Evolutionary conservation across 2,113 vertebrate species (phyloP).

Genomic region (Larimichthys crocea): DNA sequence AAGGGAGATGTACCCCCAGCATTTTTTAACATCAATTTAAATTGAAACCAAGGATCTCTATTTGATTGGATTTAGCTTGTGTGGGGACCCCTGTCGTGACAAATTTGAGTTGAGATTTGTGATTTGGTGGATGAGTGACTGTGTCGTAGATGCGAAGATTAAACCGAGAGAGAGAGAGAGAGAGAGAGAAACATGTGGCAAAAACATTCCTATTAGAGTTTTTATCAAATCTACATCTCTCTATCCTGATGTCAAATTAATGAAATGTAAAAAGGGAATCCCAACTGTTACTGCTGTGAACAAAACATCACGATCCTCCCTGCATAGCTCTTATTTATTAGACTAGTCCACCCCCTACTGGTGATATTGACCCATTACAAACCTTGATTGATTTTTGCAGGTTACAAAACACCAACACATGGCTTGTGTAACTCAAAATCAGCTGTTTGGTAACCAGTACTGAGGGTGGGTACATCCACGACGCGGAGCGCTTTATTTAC

Average conservation of each 20-base stretch:
- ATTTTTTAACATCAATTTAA: constrained; percentile 31
- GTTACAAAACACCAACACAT: constrained; percentile 72
- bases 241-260: constrained; percentile 4
- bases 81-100: constrained; percentile 16
- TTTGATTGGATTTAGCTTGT: constrained; percentile 41
- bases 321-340: constrained; percentile 31
- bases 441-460: constrained; percentile 64
- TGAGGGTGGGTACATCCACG: neutral
- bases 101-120: constrained; percentile 15
- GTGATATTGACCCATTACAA: constrained; percentile 40
- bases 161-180: neutral
- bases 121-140: constrained; percentile 24
- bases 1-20: neutral
- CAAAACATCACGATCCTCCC: neutral
- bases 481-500: no score
- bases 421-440: constrained; percentile 70
- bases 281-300: constrained; percentile 38
- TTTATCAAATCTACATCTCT: constrained; percentile 2
- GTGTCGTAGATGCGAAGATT: neutral
- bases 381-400: neutral
- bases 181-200: neutral
- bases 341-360: constrained; percentile 61
- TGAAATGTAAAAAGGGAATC: constrained; percentile 48
- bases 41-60: constrained; percentile 22
- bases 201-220: neutral